Evolutionary conservation across 2,113 vertebrate genomes (phyloP), one percentile per base, ranked within the genome.

Genomic region (Campylomormyrus numenius): DNA sequence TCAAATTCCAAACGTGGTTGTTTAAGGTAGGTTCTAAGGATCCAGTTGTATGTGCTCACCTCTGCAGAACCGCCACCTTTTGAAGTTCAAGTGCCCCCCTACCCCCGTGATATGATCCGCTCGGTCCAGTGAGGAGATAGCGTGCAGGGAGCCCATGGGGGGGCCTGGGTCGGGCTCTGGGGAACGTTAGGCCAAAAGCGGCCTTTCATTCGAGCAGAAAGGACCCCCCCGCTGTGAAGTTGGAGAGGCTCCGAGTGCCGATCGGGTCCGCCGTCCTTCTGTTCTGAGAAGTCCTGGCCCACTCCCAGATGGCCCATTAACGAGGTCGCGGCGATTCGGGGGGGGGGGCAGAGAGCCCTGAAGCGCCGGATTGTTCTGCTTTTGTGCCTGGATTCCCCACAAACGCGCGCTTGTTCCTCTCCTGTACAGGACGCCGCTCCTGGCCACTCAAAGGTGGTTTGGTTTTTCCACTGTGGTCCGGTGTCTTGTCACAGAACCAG

Each of bases 331-430:
- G 77, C 6, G 87, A 90, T 91, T 89, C 10, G 3, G 62, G 62
- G 90, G 52, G 39, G 21, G 84, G 42, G 11, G 84, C n/a, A 13
- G 70, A 90, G 45, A n/a, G 52, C 46, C 86, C 77, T 85, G 62
- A 88, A 91, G 86, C 87, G 84, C 91, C 49, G 83, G 90, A 84
- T 90, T 87, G 77, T 88, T 91, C 89, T 85, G 58, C 90, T 50
- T 87, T 90, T 92, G 70, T 89, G 90, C 89, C 83, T 49, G 48
- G 19, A 84, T 39, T 24, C 7, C 90, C 90, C 91, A 93, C 92
- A 93, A 93, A 91, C 85, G 53, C 88, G 48, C 46, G 66, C 92
- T 93, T 93, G 91, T 94, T 93, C 88, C 53, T 90, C 11, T 48
- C 91, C 92, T 92, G 21, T 0, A n/a, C 70, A 3, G 46, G 62